Evolutionary conservation across 2,113 vertebrate species (phyloP), one percentile per base, ranked within the genome.

Genomic region (Hymenochirus boettgeri): DNA sequence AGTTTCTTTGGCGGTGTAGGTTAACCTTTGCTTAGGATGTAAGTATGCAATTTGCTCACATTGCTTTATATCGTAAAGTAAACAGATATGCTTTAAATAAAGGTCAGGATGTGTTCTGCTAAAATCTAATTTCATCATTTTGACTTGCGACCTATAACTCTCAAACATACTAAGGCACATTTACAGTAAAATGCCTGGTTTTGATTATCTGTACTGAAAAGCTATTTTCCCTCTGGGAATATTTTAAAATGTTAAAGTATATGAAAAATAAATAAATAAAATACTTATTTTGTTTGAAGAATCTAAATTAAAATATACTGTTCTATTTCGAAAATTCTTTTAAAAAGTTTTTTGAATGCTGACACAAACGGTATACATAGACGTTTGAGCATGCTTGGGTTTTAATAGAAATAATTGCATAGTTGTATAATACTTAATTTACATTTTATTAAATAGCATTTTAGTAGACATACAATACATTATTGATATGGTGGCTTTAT

Each of bases 41-140:
- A 81, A 91, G 89, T 90, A 86, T 84, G 87, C 85, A 85, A 82
- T 81, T 81, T 78, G 87, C 87, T 85, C 87, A 89, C 86, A 87
- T 81, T 82, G 86, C 91, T 90, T 85, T 89, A 81, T 85, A 85
- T 92, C 92, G 88, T 82, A 91, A 90, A 93, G 91, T 91, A 94
- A 95, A 97, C 91, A 90, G 89, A 90, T 88, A 83, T 86, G 90
- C 85, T 89, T 80, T 76, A 81, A 80, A 82, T 81, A 97, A 98
- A 98, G 95, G 95, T 98, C 93, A 93, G 76, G 86, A 94, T 86
- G 80, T 94, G 92, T 95, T 93, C 89, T 79, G 82, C 80, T 88
- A 89, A 91, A 92, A 91, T 91, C 79, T 90, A 89, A 90, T 93
- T 90, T 91, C 88, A 89, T 77, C 82, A 85, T 86, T 82, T 83